Evolutionary conservation across 2,113 vertebrate species (phyloP).

Genomic region (Diadophis punctatus): DNA sequence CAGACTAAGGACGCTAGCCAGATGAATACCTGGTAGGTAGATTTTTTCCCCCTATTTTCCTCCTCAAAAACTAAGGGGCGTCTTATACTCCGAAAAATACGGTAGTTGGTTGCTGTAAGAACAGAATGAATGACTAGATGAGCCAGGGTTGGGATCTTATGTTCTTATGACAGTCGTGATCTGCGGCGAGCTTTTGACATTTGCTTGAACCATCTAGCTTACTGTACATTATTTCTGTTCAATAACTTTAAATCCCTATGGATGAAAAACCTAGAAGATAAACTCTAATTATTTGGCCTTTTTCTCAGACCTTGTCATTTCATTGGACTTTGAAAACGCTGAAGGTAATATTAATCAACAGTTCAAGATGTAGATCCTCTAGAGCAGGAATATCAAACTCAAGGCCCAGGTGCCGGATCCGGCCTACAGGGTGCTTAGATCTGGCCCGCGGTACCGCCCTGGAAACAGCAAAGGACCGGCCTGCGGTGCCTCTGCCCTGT

Average conservation of each 20-base stretch:
- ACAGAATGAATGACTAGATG: neutral
- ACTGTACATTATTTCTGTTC: neutral
- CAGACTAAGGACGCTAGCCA: no score
- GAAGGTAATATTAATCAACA: neutral
- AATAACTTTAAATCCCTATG: neutral
- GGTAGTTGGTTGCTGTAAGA: neutral
- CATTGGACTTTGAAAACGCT: neutral
- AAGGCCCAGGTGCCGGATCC: no score
- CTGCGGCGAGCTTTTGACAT: neutral
- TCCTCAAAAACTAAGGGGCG: no score
- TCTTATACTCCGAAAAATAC: no score
- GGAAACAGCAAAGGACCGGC: no score
- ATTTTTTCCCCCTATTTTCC: no score
- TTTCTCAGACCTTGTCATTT: neutral
- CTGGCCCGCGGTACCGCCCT: no score
- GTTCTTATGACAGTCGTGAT: neutral
- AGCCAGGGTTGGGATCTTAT: neutral
- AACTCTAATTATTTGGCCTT: neutral
- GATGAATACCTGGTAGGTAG: no score
- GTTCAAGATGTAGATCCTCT: neutral
- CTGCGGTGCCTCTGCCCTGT: no score
- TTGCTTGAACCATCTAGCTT: neutral
- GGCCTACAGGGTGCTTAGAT: no score
- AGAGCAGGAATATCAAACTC: neutral
- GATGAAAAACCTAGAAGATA: neutral